A percentile compares a stretch with the other conserved stretches of the same genome.
These are phyloP conservation scores for Coilia nasus DNA, from an alignment of 2,797 vertebrate genomes.

Conservation along the genomic window DNA sequence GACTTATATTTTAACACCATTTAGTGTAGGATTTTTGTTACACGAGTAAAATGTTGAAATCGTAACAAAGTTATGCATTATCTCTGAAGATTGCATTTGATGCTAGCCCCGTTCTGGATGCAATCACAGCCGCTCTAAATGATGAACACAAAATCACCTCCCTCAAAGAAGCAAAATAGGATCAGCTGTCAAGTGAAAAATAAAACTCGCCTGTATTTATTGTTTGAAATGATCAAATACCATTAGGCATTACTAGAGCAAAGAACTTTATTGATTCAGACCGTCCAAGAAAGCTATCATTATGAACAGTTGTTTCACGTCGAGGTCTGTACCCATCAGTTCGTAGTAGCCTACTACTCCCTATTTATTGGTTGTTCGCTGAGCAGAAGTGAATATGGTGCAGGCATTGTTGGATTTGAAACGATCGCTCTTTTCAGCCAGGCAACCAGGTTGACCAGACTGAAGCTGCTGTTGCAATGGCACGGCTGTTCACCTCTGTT, in stretches of 20 bases:
- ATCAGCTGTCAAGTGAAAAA: neutral
- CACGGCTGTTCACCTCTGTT: neutral
- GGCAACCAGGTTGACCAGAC: neutral
- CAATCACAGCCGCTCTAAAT: neutral
- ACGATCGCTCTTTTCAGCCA: neutral
- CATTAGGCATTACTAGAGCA: neutral
- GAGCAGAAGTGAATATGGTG: neutral
- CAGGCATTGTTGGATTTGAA: constrained; percentile 1
- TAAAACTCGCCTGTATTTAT: neutral
- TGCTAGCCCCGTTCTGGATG: neutral
- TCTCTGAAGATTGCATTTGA: neutral
- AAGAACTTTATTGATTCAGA: neutral
- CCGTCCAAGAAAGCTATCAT: too few relatives aligned
- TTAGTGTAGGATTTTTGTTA: neutral
- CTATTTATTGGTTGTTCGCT: neutral
- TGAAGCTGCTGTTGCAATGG: neutral
- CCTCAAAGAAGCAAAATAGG: neutral
- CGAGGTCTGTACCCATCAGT: neutral
- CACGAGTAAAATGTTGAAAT: neutral
- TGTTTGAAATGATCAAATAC: neutral
- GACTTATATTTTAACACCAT: neutral
- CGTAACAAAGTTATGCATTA: neutral
- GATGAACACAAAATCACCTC: neutral
- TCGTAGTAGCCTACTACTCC: neutral
- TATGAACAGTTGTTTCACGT: neutral